A percentile compares a stretch with the other conserved stretches of the same genome.
phyloP scores from a whole-genome alignment of 2,113 vertebrate species.

The Cromileptes altivelis region DNA sequence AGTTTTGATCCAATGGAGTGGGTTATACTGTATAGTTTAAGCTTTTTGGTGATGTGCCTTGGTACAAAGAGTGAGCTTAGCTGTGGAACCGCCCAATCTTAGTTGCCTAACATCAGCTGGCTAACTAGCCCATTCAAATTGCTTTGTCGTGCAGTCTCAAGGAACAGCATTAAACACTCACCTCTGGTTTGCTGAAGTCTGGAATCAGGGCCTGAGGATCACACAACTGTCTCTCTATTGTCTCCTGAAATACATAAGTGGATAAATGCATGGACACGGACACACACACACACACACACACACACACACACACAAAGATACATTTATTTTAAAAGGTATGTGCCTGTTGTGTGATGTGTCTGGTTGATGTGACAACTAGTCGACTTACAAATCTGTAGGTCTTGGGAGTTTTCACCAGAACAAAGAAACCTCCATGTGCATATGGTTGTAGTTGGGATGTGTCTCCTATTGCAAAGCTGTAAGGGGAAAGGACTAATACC shows the following conservation, averaged over 20 bases:
- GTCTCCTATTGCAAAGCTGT: slow-evolving; percentile 94
- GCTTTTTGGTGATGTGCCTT: not conserved
- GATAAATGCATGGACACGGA: slow-evolving; percentile 2
- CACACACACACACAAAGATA: not conserved
- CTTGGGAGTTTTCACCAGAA: slow-evolving; percentile 91
- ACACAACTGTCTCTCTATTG: slow-evolving; percentile 90
- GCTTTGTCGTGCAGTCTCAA: not conserved
- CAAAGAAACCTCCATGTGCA: slow-evolving; percentile 93
- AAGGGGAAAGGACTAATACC: slow-evolving; percentile 90
- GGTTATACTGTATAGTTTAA: not conserved
- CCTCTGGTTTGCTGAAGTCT: slow-evolving; percentile 97
- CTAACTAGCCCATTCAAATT: not conserved
- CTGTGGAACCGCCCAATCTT: not conserved
- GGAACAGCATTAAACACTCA: slow-evolving; percentile 69
- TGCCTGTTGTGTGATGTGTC: not conserved
- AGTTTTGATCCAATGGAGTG: not conserved
- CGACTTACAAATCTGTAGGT: slow-evolving; percentile 93
- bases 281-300: not conserved
- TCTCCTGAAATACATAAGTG: slow-evolving; percentile 85
- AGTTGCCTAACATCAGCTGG: not conserved
- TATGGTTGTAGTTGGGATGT: slow-evolving; percentile 91
- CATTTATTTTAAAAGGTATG: not conserved
- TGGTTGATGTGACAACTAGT: not conserved
- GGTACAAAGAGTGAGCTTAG: no score
- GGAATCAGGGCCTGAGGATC: slow-evolving; percentile 89